Base-by-base conservation (phyloP, 2,888 invertebrate genomes). In the Nemapogon koenigi region DNA sequence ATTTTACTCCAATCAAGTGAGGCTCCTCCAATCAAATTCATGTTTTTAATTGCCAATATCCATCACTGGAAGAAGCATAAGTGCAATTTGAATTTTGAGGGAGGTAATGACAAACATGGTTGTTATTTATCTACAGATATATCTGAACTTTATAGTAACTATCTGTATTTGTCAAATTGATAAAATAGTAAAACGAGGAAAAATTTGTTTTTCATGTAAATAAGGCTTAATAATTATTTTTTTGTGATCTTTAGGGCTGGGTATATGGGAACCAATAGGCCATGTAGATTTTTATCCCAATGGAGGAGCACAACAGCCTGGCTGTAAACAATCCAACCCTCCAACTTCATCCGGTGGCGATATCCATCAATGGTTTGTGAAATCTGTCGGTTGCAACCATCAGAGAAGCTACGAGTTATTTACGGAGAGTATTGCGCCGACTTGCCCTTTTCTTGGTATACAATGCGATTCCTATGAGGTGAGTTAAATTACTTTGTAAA, bases 251-350 rank as follows among this genome's bases (percentile, higher is more conserved):
- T n/a, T 56, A 81, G 85, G 85, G 37, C 81, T 94, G 39, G 95
- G 96, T 7, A 89, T 93, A 59, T 83, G 85, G 4, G 90, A 91
- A 52, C 82, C 89, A 0, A 85, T 91, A 31, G 95, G 93, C 0
- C 94, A 95, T 61, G 87, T 94, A 3, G 96, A 96, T 62, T 95
- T 94, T 67, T 96, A 88, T 59, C 94, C 94, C 0, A 96, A 96
- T 57, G 94, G 93, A 0, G 95, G 95, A 0, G 82, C 85, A 4
- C 83, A 86, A 41, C 94, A 81, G 45, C 80, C 79, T 0, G 80
- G 80, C 0, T 80, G 80, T 39, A 67, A 61, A 46, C 58, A 59
- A 18, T 52, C 49, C 0, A 50, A 43, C 19, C 50, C 52, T 0
- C 45, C 46, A 16, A 49, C 45, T 2, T 49, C 52, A 2, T 51